Base-by-base conservation (phyloP, 2,113 vertebrate genomes). In the Hypocryptadius cinnamomeus region DNA sequence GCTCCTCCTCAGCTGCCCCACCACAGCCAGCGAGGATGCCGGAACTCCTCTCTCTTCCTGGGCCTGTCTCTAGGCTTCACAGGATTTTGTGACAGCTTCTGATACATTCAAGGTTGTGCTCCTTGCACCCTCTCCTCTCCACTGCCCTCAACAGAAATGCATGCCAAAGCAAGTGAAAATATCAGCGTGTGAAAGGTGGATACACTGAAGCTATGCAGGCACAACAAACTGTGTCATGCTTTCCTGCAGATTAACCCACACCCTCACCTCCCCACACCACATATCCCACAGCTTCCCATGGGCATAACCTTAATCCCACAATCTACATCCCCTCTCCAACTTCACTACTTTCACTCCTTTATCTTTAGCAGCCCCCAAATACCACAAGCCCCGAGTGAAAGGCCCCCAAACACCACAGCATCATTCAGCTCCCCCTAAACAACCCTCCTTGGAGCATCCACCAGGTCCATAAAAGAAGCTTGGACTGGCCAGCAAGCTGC, bases 21-120 rank as follows among this genome's bases (percentile, higher is more conserved):
- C 30, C 39, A 15, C 15, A 2, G 1, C 4, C 78, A 45, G 33
- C 0, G 0, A 53, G 63, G 37, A n/a, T 1, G 4, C 3, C 0
- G 0, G 86, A 51, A 27, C 13, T 30, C n/a, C 28, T 28, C 33
- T 31, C n/a, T 87, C 28, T 16, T 63, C 37, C 57, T 30, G 19
- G 12, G 27, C 45, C 31, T 25, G 35, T 18, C 44, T 22, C 33
- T 4, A 12, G 33, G 39, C 27, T 74, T 47, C 45, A 13, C 18
- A 33, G 10, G 28, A 24, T 47, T 66, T 24, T 35, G 20, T 21
- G 21, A 30, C 9, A 3, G 10, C 15, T 88, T 54, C 51, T 13
- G 16, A 60, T 5, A 28, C 8, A 11, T 37, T 47, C 51, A 27
- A 19, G 17, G 21, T 10, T 63, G 69, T 24, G 69, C 27, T 23